Conservation (phyloP, 2,113 vertebrate genomes). For the Myrmophylax atrothorax region DNA sequence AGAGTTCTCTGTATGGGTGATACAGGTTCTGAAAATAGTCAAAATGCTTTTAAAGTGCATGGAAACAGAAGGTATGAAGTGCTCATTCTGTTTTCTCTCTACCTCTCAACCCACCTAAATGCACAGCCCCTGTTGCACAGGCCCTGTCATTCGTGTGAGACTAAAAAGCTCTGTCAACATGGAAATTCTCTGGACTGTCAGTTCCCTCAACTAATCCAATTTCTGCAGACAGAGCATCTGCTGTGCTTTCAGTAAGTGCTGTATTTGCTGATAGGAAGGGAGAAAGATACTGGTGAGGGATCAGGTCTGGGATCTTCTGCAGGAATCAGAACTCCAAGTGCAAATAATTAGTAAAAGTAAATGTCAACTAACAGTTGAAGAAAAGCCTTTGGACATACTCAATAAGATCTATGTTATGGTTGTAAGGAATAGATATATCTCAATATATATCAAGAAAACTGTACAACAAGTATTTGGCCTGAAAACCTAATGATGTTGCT, state of each 20-base stretch:
- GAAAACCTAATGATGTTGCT: neutral
- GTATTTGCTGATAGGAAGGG: neutral
- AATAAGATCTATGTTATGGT: neutral
- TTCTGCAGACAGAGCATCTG: constrained; percentile 5
- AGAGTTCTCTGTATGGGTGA: neutral
- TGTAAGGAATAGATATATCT: neutral
- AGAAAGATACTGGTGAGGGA: neutral
- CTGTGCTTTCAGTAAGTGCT: neutral
- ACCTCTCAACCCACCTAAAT: neutral
- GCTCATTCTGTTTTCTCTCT: neutral
- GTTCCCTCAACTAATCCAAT: neutral
- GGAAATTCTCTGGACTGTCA: neutral
- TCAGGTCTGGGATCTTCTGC: neutral
- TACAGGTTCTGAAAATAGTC: neutral
- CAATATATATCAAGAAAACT: neutral
- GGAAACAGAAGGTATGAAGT: neutral
- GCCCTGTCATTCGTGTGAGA: neutral
- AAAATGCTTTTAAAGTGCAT: constrained; percentile 1
- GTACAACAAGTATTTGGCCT: neutral
- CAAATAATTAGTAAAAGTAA: neutral
- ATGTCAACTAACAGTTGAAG: neutral
- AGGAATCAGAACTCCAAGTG: neutral
- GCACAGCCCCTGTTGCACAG: neutral
- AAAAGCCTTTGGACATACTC: neutral
- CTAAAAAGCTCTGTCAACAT: constrained; percentile 24